A percentile compares a stretch with the other conserved stretches of the same genome.
Conservation (phyloP, 2,888 invertebrate species). For the Metacarcinus magister region DNA sequence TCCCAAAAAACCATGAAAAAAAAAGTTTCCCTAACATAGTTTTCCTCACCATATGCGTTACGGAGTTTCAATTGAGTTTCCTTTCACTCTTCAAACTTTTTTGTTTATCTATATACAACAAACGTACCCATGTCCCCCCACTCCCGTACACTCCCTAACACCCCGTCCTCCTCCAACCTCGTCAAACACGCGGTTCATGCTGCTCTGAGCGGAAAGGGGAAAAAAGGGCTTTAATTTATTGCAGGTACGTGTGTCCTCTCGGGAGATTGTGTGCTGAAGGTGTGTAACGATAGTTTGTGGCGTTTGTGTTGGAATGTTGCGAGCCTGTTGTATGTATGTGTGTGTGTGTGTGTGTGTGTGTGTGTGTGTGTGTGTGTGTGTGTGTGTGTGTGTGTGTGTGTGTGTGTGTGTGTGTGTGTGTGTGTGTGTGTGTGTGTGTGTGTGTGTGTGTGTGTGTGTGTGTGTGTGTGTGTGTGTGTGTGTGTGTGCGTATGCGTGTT, state of each 20-base stretch:
- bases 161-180: background rate
- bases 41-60: background rate
- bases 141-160: background rate
- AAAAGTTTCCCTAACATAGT: background rate
- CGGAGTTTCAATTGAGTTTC: background rate
- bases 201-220: background rate
- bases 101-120: background rate
- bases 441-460: constrained; percentile 26
- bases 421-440: constrained; percentile 14
- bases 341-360: too few species aligned
- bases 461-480: background rate
- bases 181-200: background rate
- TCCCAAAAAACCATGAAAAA: background rate
- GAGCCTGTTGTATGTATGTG: too few species aligned
- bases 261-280: background rate
- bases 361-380: background rate
- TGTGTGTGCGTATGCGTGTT: too few species aligned
- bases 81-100: background rate
- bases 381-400: constrained; percentile 15
- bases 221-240: background rate
- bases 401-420: constrained; percentile 9
- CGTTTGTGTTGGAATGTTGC: too few species aligned
- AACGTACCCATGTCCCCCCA: background rate
- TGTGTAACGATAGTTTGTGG: background rate
- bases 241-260: too few species aligned